Percentiles rank a stretch among this genome's conserved stretches.
Evolutionary conservation across 2,888 invertebrate species (phyloP).

Genomic region (Sylvicola cinctus): DNA sequence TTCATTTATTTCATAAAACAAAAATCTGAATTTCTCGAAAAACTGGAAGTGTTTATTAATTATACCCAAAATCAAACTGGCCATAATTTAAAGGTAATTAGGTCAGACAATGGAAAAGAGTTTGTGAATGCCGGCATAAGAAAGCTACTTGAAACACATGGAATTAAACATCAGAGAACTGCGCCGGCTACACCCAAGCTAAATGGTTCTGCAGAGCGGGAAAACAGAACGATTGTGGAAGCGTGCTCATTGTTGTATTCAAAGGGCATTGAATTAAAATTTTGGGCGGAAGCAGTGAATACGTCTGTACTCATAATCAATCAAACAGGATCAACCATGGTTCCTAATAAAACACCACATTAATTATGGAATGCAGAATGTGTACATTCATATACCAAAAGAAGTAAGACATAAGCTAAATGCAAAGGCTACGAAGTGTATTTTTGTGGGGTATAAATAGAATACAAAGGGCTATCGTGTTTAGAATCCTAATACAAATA

Average conservation of each 20-base stretch:
- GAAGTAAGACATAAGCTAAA: slow-evolving; percentile 15
- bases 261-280: slow-evolving; percentile 8
- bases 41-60: slow-evolving; percentile 9
- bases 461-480: slow-evolving; percentile 13
- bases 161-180: slow-evolving; percentile 11
- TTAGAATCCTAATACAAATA: too few relatives aligned
- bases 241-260: slow-evolving; percentile 10
- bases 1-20: slow-evolving; percentile 4
- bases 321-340: slow-evolving; percentile 4
- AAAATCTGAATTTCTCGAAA: slow-evolving; percentile 8
- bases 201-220: slow-evolving; percentile 17
- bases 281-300: slow-evolving; percentile 12
- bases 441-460: slow-evolving; percentile 18
- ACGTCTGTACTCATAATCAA: slow-evolving; percentile 12
- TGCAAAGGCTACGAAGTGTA: slow-evolving; percentile 12
- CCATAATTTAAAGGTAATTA: slow-evolving; percentile 8
- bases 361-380: slow-evolving; percentile 17
- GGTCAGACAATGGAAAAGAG: slow-evolving; percentile 14
- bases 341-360: slow-evolving; percentile 13
- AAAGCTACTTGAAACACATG: slow-evolving; percentile 10
- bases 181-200: slow-evolving; percentile 17
- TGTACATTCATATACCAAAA: slow-evolving; percentile 17
- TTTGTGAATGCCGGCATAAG: slow-evolving; percentile 10
- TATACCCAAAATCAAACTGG: slow-evolving; percentile 9
- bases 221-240: slow-evolving; percentile 17